These are phyloP conservation scores for Drosophila kuntzei DNA, from an alignment of 2,888 invertebrate genomes.

Conservation along the genomic window DNA sequence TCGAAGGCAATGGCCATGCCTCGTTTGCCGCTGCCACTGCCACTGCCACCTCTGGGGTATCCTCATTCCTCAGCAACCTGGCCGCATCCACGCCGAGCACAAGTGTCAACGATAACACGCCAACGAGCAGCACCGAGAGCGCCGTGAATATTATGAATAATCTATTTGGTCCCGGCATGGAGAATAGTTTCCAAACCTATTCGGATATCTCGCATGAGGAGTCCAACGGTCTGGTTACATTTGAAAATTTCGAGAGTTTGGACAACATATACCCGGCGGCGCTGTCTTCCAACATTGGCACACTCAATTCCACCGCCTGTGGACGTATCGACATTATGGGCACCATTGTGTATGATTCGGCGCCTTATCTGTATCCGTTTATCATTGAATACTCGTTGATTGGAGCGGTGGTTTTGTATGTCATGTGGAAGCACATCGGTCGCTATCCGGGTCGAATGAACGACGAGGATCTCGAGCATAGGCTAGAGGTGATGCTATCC, in stretches of 20 bases:
- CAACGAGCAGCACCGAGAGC: conserved; percentile 78
- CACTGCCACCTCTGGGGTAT: conserved; percentile 64
- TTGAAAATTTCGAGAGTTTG: conserved; percentile 87
- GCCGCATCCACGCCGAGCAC: conserved; percentile 75
- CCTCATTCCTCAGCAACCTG: conserved; percentile 79
- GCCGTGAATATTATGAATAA: conserved; percentile 83
- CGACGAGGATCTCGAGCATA: conserved; percentile 95
- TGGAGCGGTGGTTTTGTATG: conserved; percentile 97
- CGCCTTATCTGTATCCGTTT: conserved; percentile 97
- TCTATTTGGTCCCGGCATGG: conserved; percentile 83
- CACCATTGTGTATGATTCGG: conserved; percentile 95
- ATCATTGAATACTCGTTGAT: conserved; percentile 98
- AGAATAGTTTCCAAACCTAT: conserved; percentile 84
- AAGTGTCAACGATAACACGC: conserved; percentile 39
- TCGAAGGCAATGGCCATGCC: conserved; percentile 31
- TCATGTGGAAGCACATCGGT: conserved; percentile 98
- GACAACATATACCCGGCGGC: conserved; percentile 88
- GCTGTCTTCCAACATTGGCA: conserved; percentile 86
- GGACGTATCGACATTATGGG: conserved; percentile 96
- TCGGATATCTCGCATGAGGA: conserved; percentile 84
- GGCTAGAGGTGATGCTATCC: conserved; percentile 94
- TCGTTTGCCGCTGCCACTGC: conserved; percentile 21
- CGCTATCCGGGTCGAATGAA: conserved; percentile 92
- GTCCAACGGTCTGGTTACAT: conserved; percentile 72
- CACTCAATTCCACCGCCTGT: conserved; percentile 88